Percentiles rank a stretch among this genome's conserved stretches.
phyloP scores from a whole-genome alignment of 2,797 vertebrate species.

The Neostethus bicornis region DNA sequence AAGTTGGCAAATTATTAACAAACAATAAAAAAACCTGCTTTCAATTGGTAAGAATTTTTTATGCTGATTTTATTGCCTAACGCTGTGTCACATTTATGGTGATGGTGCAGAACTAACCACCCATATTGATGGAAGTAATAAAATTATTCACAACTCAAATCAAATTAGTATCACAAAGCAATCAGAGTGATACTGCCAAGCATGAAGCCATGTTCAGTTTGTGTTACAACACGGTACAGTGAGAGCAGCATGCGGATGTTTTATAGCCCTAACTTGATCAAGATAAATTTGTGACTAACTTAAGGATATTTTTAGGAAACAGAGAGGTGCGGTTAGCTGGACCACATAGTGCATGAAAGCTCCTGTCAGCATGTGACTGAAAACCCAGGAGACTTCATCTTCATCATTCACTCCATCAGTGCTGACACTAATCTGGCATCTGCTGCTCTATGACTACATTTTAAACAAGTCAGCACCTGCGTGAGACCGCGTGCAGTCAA shows the following conservation, averaged over 20 bases:
- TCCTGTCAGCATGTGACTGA: conserved; percentile 46
- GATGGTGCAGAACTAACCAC: conserved; percentile 54
- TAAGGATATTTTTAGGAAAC: conserved; percentile 40
- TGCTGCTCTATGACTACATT: conserved; percentile 64
- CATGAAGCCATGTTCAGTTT: conserved; percentile 2
- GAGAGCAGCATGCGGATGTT: conserved; percentile 23
- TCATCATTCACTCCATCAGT: conserved; percentile 71
- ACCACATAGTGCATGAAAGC: conserved; percentile 34
- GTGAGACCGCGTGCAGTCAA: conserved; percentile 61
- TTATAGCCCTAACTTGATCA: conserved; percentile 43
- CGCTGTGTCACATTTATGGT: conserved; percentile 38
- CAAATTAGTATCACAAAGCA: conserved; percentile 61
- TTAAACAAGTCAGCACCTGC: conserved; percentile 66
- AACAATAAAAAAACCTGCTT: conserved; percentile 7
- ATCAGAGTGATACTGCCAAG: conserved; percentile 30
- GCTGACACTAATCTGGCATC: conserved; percentile 74
- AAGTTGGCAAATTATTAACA: conserved; percentile 14
- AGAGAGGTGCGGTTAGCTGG: conserved; percentile 33
- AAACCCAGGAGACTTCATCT: conserved; percentile 57
- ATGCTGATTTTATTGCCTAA: background rate
- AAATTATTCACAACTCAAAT: conserved; percentile 68
- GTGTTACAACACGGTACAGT: conserved; percentile 9
- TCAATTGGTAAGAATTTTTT: background rate
- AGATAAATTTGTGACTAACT: conserved; percentile 36
- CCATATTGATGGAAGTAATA: conserved; percentile 60